Conservation (phyloP, 2,888 invertebrate species). For the Podotricha telesiphe region DNA sequence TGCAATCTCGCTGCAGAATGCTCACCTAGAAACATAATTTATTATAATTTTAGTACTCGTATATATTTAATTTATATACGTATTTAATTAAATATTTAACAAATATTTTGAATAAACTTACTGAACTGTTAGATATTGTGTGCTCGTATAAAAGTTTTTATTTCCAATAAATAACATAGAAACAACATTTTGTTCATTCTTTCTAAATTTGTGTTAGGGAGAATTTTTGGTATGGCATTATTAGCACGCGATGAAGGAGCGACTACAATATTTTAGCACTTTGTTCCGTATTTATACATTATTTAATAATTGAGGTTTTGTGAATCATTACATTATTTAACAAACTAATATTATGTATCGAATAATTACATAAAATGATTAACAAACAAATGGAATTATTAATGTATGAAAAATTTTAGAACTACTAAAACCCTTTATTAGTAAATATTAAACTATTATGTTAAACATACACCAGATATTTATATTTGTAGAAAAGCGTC, state of each 20-base stretch:
- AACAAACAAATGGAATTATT: too few relatives aligned
- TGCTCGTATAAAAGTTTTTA: not conserved
- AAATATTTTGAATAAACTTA: not conserved
- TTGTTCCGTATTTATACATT: not conserved
- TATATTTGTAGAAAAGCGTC: not conserved
- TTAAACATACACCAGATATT: not conserved
- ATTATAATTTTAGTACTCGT: not conserved
- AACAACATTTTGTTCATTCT: conserved; percentile 4
- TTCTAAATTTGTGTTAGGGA: conserved; percentile 12
- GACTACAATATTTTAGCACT: conserved; percentile 23
- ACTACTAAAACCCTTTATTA: too few relatives aligned
- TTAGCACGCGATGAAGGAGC: conserved; percentile 33
- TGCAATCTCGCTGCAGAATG: conserved; percentile 85
- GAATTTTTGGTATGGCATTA: conserved; percentile 20
- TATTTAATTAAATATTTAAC: too few relatives aligned
- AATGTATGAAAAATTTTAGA: too few relatives aligned
- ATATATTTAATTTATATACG: too few relatives aligned
- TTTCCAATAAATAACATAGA: not conserved
- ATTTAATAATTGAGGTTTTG: not conserved
- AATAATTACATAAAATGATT: too few relatives aligned
- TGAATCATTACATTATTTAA: not conserved
- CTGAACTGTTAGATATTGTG: too few relatives aligned
- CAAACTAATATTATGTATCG: not conserved
- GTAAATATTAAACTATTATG: too few relatives aligned
- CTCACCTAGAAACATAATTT: conserved; percentile 70